Evolutionary conservation across 2,797 vertebrate genomes (phyloP).

Genomic region (Tragopan temminckii): DNA sequence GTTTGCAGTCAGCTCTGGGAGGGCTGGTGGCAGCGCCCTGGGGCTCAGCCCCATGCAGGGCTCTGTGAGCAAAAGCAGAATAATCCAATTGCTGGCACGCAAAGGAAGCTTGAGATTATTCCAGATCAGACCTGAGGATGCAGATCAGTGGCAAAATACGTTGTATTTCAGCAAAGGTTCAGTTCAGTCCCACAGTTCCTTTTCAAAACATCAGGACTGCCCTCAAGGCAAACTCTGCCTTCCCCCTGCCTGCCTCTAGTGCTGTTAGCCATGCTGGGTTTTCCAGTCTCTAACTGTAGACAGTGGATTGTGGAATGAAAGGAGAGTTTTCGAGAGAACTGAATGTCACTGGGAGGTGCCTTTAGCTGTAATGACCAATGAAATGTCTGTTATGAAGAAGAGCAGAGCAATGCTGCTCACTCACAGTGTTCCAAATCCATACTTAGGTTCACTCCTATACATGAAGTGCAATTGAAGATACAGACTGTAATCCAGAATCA

Average conservation of each 20-base stretch:
- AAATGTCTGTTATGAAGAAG: rapidly evolving
- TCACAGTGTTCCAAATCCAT: background rate
- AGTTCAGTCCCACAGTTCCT: background rate
- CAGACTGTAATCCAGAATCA: rapidly evolving
- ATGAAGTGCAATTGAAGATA: background rate
- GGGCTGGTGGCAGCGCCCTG: background rate
- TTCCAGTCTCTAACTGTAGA: background rate
- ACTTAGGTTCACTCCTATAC: background rate
- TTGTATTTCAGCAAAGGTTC: background rate
- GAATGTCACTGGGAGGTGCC: background rate
- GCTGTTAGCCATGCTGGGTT: background rate
- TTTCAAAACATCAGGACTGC: background rate
- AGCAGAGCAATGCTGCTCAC: background rate
- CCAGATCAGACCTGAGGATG: background rate
- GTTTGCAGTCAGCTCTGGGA: rapidly evolving
- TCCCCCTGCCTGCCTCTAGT: background rate
- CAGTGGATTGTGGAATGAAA: background rate
- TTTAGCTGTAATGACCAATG: background rate
- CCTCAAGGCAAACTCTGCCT: background rate
- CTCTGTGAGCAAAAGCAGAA: background rate
- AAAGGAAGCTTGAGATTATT: background rate
- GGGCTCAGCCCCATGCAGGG: no score
- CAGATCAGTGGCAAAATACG: background rate
- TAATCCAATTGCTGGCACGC: background rate
- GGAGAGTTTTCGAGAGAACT: background rate